Evolutionary conservation across 2,797 vertebrate species (phyloP).

Genomic region (Sciurus carolinensis): DNA sequence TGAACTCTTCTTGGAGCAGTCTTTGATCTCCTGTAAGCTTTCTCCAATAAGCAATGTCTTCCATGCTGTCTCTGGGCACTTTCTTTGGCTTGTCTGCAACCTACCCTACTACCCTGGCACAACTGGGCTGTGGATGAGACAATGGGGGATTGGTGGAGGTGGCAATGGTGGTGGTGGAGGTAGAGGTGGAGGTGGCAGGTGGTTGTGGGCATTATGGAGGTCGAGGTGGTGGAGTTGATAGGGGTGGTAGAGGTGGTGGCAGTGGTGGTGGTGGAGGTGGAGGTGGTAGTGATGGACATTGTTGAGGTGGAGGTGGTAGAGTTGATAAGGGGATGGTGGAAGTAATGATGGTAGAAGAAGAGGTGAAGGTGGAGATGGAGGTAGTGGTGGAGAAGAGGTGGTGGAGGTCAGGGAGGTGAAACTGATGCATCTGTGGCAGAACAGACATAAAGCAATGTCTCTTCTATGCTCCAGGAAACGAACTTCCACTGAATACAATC

Average conservation of each 20-base stretch:
- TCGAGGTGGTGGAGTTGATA: not conserved
- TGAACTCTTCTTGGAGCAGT: too few relatives aligned
- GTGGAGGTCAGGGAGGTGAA: not conserved
- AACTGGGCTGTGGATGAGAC: too few relatives aligned
- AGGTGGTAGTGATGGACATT: not conserved
- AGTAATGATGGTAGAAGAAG: too few relatives aligned
- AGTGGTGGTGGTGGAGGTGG: not conserved
- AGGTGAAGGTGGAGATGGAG: not conserved
- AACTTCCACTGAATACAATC: not conserved
- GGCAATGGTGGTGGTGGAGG: too few relatives aligned
- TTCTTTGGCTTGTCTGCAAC: too few relatives aligned
- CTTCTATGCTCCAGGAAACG: not conserved
- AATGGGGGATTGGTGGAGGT: too few relatives aligned
- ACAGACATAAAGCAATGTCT: not conserved
- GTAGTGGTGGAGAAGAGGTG: not conserved
- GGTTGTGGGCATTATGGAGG: not conserved
- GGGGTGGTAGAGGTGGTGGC: not conserved
- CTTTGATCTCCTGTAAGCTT: too few relatives aligned
- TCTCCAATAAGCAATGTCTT: too few relatives aligned
- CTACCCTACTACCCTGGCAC: too few relatives aligned
- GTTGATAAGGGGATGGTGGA: too few relatives aligned
- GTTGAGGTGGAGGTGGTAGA: not conserved
- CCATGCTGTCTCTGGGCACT: too few relatives aligned
- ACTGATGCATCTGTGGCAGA: not conserved
- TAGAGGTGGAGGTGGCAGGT: too few relatives aligned